Evolutionary conservation across 2,888 invertebrate genomes (phyloP).

Genomic region (Catocala fraxini): DNA sequence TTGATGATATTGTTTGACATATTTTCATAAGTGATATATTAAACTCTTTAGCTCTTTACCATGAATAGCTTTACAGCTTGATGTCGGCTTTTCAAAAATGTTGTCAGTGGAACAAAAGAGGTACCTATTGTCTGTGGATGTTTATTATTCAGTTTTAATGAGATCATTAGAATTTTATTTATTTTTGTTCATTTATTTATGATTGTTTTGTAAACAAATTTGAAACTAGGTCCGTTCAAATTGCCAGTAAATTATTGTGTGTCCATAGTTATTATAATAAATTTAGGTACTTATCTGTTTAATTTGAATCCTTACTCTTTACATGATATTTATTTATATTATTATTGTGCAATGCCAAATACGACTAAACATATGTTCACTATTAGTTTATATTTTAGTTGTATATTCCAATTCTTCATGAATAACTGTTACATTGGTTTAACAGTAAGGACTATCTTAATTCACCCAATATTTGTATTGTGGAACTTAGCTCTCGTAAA

Average conservation of each 20-base stretch:
- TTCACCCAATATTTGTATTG: constrained; percentile 66
- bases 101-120: constrained; percentile 84
- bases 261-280: constrained; percentile 65
- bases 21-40: constrained; percentile 81
- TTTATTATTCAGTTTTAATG: constrained; percentile 54
- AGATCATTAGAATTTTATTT: constrained; percentile 67
- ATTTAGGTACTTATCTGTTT: constrained; percentile 56
- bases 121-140: constrained; percentile 84
- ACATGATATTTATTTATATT: constrained; percentile 71
- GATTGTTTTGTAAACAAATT: constrained; percentile 66
- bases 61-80: constrained; percentile 83
- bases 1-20: constrained; percentile 72
- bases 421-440: constrained; percentile 66
- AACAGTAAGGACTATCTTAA: constrained; percentile 69
- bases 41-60: constrained; percentile 79
- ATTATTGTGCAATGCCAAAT: constrained; percentile 74
- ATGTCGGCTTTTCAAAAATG: constrained; percentile 86
- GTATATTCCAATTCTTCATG: constrained; percentile 65
- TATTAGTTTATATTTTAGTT: constrained; percentile 73
- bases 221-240: constrained; percentile 61
- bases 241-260: constrained; percentile 62
- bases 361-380: constrained; percentile 72
- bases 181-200: constrained; percentile 59
- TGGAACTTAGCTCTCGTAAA: constrained; percentile 75
- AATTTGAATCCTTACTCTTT: constrained; percentile 66